phyloP scores from a whole-genome alignment of 2,888 invertebrate genomes.

The Mythimna loreyi region DNA sequence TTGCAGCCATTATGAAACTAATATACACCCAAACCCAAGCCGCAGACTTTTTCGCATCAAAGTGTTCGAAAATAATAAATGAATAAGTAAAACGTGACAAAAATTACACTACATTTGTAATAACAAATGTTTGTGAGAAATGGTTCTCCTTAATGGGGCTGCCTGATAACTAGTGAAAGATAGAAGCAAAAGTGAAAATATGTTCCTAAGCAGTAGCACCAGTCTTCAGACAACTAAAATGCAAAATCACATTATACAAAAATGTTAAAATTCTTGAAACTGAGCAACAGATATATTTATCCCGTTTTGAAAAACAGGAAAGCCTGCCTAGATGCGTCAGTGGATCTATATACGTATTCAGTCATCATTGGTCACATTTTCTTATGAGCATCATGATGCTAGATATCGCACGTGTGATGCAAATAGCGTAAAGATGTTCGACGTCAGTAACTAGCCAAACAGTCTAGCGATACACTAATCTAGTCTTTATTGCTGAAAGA shows the following conservation, averaged over 20 bases:
- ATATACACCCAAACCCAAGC: too few relatives aligned
- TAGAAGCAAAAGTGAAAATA: background rate
- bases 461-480: slow-evolving; percentile 41
- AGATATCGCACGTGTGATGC: slow-evolving; percentile 29
- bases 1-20: too few relatives aligned
- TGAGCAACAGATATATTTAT: background rate
- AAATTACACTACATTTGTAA: too few relatives aligned
- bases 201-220: background rate
- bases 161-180: too few relatives aligned
- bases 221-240: background rate
- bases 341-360: slow-evolving; percentile 15
- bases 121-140: too few relatives aligned
- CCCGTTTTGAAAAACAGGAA: slow-evolving; percentile 6
- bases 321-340: slow-evolving; percentile 7
- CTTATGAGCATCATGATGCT: slow-evolving; percentile 26
- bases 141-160: too few relatives aligned
- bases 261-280: background rate
- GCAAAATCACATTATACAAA: background rate
- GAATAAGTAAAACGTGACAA: too few relatives aligned
- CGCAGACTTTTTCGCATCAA: too few relatives aligned
- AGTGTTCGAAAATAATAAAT: too few relatives aligned
- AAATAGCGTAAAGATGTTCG: slow-evolving; percentile 45
- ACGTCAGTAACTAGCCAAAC: slow-evolving; percentile 51
- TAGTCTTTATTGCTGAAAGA: slow-evolving; percentile 44
- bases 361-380: slow-evolving; percentile 35